These are phyloP conservation scores for Malacosoma neustria DNA, from an alignment of 2,888 invertebrate species.

Conservation along the genomic window DNA sequence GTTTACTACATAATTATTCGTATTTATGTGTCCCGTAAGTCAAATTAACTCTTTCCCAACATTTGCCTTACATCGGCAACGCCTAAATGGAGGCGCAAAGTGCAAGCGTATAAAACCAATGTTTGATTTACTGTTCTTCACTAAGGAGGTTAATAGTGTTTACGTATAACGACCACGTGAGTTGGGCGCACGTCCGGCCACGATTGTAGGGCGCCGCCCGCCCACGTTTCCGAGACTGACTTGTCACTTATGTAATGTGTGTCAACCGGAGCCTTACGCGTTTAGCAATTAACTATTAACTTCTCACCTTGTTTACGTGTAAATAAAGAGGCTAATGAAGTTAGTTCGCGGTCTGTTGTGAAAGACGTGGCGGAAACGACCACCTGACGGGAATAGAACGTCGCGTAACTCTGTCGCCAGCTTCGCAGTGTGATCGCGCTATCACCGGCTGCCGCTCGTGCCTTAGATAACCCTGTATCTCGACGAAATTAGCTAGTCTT, in stretches of 20 bases:
- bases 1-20: constrained; percentile 22
- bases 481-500: constrained; percentile 65
- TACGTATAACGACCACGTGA: constrained; percentile 23
- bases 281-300: constrained; percentile 24
- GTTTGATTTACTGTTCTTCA: neutral
- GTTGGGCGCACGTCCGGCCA: constrained; percentile 15
- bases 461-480: constrained; percentile 57
- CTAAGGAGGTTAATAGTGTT: constrained; percentile 19
- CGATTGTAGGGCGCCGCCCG: constrained; percentile 43
- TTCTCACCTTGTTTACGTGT: constrained; percentile 25
- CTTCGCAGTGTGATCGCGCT: constrained; percentile 61
- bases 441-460: constrained; percentile 61
- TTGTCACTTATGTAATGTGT: constrained; percentile 37
- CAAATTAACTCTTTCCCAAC: neutral
- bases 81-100: neutral
- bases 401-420: constrained; percentile 59
- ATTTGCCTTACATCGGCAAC: neutral
- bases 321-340: constrained; percentile 58
- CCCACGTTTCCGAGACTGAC: constrained; percentile 31
- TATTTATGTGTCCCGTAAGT: neutral
- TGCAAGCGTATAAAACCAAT: neutral
- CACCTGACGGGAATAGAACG: constrained; percentile 73
- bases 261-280: constrained; percentile 20
- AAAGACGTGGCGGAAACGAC: constrained; percentile 63
- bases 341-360: constrained; percentile 54